Evolutionary conservation across 2,888 invertebrate species (phyloP).

Genomic region (Erebia ligea): DNA sequence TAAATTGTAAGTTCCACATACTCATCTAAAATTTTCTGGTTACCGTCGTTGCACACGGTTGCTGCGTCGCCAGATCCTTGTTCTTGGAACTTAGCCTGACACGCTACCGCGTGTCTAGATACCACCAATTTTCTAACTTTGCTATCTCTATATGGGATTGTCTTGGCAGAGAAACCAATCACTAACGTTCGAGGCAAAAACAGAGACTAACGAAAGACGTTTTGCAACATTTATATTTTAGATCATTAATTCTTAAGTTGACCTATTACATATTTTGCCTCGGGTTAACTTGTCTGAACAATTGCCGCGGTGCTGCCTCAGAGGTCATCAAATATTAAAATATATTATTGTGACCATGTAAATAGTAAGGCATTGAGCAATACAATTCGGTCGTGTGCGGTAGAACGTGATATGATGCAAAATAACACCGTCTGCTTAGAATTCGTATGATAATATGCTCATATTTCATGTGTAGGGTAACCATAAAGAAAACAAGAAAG

Average conservation of each 20-base stretch:
- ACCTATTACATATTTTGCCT: neutral
- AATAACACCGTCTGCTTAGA: constrained; percentile 19
- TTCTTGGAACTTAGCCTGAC: too few relatives aligned
- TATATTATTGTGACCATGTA: constrained; percentile 10
- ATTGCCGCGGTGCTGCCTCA: neutral
- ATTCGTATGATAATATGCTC: constrained; percentile 15
- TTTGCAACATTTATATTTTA: too few relatives aligned
- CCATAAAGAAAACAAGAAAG: neutral
- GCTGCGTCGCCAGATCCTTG: too few relatives aligned
- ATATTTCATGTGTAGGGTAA: constrained; percentile 15
- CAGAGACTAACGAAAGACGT: too few relatives aligned
- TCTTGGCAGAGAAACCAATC: too few relatives aligned
- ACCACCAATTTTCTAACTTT: too few relatives aligned
- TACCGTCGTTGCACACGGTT: too few relatives aligned
- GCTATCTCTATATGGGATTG: too few relatives aligned
- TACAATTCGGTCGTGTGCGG: constrained; percentile 14
- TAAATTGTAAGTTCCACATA: too few relatives aligned
- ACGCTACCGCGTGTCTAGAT: too few relatives aligned
- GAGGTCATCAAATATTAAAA: constrained; percentile 1
- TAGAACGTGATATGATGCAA: constrained; percentile 26
- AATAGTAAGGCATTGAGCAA: constrained; percentile 11
- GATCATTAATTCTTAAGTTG: neutral
- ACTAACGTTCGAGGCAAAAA: too few relatives aligned
- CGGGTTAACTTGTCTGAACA: neutral
- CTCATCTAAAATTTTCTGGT: too few relatives aligned